These are phyloP conservation scores for Passer montanus DNA, from an alignment of 2,113 vertebrate genomes.

Conservation along the genomic window DNA sequence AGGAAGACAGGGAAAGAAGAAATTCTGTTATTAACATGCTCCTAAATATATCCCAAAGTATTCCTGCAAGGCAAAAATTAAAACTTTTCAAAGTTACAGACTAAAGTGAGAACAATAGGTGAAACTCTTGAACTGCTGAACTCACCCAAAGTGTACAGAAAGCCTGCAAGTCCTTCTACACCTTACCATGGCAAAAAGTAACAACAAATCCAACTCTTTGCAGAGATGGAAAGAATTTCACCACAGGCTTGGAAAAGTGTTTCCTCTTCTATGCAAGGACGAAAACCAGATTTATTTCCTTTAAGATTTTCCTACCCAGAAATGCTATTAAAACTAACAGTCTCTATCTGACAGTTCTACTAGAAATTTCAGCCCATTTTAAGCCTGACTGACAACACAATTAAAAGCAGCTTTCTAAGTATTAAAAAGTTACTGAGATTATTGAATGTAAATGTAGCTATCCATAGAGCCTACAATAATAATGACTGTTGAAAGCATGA, in stretches of 20 bases:
- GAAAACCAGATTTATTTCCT: not conserved
- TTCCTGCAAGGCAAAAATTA: not conserved
- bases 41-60: not conserved
- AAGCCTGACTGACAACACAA: not conserved
- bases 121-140: not conserved
- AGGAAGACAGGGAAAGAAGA: not conserved
- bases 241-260: not conserved
- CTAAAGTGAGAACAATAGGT: not conserved
- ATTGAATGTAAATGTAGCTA: not conserved
- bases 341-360: not conserved
- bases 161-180: not conserved
- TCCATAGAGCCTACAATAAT: not conserved
- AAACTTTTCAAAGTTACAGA: not conserved
- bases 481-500: not conserved
- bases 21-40: not conserved
- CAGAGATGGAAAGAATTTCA: slow-evolving; percentile 44
- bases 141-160: not conserved
- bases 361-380: not conserved
- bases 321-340: not conserved
- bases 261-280: not conserved
- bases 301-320: not conserved
- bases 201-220: not conserved
- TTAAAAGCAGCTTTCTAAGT: not conserved
- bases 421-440: not conserved
- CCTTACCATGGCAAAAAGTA: not conserved